These are phyloP conservation scores for Ovibos moschatus DNA, from an alignment of 2,113 vertebrate genomes.

Conservation along the genomic window DNA sequence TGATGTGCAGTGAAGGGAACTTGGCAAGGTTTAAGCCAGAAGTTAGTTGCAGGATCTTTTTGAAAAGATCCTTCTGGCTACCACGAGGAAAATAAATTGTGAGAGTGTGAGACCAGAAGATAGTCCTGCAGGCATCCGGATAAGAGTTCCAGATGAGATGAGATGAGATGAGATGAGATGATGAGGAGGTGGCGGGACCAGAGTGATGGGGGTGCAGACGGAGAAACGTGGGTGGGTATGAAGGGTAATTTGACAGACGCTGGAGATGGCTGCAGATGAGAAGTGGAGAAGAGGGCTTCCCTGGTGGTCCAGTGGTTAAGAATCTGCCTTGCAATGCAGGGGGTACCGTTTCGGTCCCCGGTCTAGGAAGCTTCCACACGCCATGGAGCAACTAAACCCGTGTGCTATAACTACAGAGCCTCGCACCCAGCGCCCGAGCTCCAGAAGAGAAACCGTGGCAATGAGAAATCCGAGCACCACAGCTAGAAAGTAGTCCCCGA, in stretches of 20 bases:
- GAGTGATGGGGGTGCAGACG: rapidly evolving
- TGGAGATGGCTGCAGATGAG: background rate
- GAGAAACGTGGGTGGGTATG: rapidly evolving
- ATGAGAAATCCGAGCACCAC: background rate
- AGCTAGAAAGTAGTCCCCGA: rapidly evolving
- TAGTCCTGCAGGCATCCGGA: no score
- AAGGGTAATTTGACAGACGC: background rate
- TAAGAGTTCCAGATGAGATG: background rate
- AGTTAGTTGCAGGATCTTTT: background rate
- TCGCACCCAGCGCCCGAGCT: rapidly evolving
- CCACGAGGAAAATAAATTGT: background rate
- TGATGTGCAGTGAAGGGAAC: background rate
- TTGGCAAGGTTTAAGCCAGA: background rate
- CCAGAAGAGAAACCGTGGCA: background rate
- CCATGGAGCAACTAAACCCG: background rate
- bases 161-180: background rate
- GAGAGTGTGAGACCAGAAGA: background rate
- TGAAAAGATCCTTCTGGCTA: background rate
- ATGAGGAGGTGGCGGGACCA: background rate
- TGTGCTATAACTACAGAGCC: background rate
- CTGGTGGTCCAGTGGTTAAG: background rate
- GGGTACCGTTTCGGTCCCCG: background rate
- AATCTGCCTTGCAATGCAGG: background rate
- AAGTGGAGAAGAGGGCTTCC: background rate
- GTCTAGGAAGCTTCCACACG: background rate